Evolutionary conservation across 1,140 invertebrate species (phyloP), one percentile per base, ranked within the genome.

Genomic region (Papilio glaucus): DNA sequence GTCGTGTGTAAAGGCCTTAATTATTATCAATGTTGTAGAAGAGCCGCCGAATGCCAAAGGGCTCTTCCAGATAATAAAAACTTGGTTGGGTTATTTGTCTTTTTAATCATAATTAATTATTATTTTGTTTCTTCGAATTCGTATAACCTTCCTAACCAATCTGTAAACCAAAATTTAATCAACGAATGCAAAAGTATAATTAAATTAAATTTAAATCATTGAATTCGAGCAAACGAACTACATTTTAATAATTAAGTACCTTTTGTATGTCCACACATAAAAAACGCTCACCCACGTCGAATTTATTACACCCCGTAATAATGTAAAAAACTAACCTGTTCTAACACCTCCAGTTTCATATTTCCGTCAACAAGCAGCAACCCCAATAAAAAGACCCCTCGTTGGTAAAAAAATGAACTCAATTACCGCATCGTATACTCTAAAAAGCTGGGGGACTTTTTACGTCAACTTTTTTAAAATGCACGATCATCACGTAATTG

Each of bases 391-490:
- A 87, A 79, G 53, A 72, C 68, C 76, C 75, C 75, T 65, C 29
- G 69, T 70, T 72, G 29, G 2, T 45, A 72, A 74, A 75, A 75
- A 77, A 75, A 67, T 57, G 60, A 65, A 73, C 39, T 39, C 77
- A 83, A 83, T 81, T 77, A 75, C 37, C 45, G 60, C 53, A 61
- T 60, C 26, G 68, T 71, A 72, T 77, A 75, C 60, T 76, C 83
- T 81, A 82, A 81, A 86, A 82, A 79, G 26, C 60, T 39, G 72
- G 82, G 86, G 82, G 80, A 76, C 57, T 84, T 84, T 86, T 85
- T 86, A 75, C 18, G 13, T 29, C 6, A 7, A 4, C 62, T 75
- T 65, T 75, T 75, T 71, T 72, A 49, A 49, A 18, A 24, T 33
- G 29, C 29, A 37, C 12, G 62, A 65, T 65, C 33, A 65, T 65